Base-by-base conservation (phyloP, 2,888 invertebrate species). In the Nomada lathburiana region DNA sequence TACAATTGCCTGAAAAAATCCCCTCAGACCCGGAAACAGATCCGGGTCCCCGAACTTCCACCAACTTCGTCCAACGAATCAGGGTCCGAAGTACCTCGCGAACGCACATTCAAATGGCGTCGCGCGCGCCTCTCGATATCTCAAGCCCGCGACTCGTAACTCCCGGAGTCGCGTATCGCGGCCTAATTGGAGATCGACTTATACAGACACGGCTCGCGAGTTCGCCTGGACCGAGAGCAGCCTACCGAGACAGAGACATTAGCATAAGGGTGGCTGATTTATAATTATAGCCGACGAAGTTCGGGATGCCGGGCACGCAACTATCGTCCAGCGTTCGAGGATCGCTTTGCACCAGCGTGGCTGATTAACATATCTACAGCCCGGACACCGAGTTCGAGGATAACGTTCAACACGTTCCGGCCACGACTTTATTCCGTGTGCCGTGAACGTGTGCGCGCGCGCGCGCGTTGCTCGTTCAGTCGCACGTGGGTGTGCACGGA, bases 221-320 rank as follows among this genome's bases (percentile, higher is more conserved):
- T n/a, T 18, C 52, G 68, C 80, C 36, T 64, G 68, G 60, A 57
- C 60, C 78, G 60, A 65, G 64, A 77, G 68, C 29, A 59, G 29
- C 71, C 68, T 72, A 42, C 71, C 80, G 81, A 76, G 83, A 73
- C 70, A 82, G 81, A 67, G 77, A 44, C 83, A 90, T 89, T 89
- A 89, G 87, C 90, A 89, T 90, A 88, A 82, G 85, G 83, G 87
- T 26, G 87, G 86, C 85, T 90, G 90, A 90, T 90, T 90, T 90
- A 90, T 90, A 89, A 90, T 90, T 89, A 88, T 86, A 82, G 83
- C 77, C 82, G 82, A 57, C 70, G 73, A 75, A 79, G 71, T 83
- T 83, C 70, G 87, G 81, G 78, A 88, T 88, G 86, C 89, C 77
- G 84, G 82, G 83, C 91, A 91, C 90, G 91, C 91, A 91, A 90